phyloP scores from a whole-genome alignment of 2,888 invertebrate species.

The Nephrotoma flavescens region DNA sequence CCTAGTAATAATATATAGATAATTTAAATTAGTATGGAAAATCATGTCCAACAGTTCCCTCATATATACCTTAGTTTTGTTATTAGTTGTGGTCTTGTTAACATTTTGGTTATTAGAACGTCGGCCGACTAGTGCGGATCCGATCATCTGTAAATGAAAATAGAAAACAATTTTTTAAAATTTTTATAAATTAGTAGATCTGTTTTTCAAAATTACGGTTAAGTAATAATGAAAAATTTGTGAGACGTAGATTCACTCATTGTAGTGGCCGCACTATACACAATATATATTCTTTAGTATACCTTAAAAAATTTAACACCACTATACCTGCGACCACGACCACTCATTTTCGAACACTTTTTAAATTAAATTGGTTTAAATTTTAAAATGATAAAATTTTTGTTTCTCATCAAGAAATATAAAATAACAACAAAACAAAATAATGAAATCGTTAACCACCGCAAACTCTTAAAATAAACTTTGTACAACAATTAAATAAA shows the following conservation, averaged over 20 bases:
- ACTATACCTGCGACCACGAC: background rate
- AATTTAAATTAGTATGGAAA: slow-evolving; percentile 7
- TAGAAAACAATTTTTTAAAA: background rate
- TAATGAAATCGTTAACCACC: background rate
- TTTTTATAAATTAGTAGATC: too few species aligned
- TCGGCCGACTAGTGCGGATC: slow-evolving; percentile 28
- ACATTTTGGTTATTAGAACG: background rate
- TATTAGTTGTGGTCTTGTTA: background rate
- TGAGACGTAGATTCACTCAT: too few species aligned
- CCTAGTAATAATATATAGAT: slow-evolving; percentile 18
- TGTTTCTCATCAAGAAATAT: too few species aligned
- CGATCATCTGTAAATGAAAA: slow-evolving; percentile 26
- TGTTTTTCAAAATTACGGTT: too few species aligned
- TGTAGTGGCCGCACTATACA: too few species aligned
- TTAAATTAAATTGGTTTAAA: background rate
- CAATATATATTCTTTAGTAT: background rate
- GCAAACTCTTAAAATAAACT: background rate
- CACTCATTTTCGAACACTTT: background rate
- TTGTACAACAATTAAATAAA: background rate
- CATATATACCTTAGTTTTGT: background rate
- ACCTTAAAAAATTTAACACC: background rate
- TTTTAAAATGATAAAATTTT: too few species aligned
- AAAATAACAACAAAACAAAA: too few species aligned
- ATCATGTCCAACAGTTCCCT: background rate
- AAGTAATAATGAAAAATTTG: too few species aligned